Conservation (phyloP, 2,797 vertebrate species). For the Clarias fuscus region DNA sequence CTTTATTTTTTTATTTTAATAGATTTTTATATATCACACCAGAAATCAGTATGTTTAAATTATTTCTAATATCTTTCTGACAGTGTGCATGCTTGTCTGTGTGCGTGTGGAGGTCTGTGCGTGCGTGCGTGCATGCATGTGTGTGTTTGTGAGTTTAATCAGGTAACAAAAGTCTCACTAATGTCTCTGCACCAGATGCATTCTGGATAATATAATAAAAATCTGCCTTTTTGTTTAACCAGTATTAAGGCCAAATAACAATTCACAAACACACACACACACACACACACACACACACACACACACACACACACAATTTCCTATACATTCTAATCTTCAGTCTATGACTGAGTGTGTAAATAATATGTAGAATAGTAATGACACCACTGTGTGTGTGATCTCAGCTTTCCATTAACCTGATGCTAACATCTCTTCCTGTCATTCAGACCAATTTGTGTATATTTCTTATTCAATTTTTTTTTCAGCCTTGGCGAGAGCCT, state of each 20-base stretch:
- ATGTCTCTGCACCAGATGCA: not conserved
- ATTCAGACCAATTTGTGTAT: not conserved
- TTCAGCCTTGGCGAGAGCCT: not conserved
- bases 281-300: not conserved
- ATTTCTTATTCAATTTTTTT: not conserved
- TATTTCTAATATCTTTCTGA: not conserved
- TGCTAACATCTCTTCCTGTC: not conserved
- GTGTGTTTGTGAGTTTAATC: not conserved
- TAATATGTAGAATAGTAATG: not conserved
- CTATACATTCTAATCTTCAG: constrained; percentile 2
- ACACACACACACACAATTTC: not conserved
- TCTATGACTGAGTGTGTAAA: constrained; percentile 25
- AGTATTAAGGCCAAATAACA: not conserved
- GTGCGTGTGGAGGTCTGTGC: not conserved
- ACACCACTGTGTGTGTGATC: not conserved
- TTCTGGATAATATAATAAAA: not conserved
- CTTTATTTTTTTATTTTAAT: constrained; percentile 2
- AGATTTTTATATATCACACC: constrained; percentile 9
- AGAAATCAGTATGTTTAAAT: constrained; percentile 8
- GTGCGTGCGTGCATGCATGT: not conserved
- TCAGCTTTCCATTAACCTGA: not conserved
- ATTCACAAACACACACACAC: not conserved
- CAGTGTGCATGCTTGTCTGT: not conserved
- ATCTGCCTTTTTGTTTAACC: not conserved
- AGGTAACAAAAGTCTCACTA: not conserved